Evolutionary conservation across 2,797 vertebrate species (phyloP).

Genomic region (Buphagus erythrorhynchus): DNA sequence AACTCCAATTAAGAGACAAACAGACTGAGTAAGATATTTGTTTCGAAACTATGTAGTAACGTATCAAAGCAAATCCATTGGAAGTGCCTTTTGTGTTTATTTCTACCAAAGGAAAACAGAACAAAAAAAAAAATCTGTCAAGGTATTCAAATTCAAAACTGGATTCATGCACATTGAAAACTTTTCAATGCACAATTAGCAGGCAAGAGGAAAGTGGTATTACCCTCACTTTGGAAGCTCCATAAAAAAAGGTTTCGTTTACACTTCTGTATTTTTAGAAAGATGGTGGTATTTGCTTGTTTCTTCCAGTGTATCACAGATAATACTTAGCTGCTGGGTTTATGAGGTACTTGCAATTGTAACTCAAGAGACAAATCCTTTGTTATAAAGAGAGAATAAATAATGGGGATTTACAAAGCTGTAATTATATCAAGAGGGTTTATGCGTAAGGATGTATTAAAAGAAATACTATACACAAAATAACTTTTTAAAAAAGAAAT

Average conservation of each 20-base stretch:
- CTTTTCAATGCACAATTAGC: background rate
- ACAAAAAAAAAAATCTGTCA: background rate
- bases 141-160: background rate
- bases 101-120: background rate
- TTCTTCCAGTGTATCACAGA: background rate
- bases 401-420: conserved; percentile 57
- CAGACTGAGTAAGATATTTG: background rate
- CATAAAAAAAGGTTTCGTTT: background rate
- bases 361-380: conserved; percentile 33
- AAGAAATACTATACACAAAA: background rate
- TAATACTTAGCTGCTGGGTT: background rate
- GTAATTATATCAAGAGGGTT: conserved; percentile 49
- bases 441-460: background rate
- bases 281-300: background rate
- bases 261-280: background rate
- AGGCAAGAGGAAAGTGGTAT: background rate
- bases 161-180: background rate
- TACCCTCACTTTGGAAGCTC: background rate
- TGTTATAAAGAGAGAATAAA: conserved; percentile 53
- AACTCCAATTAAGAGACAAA: background rate
- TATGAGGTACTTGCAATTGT: conserved; percentile 17
- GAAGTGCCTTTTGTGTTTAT: background rate
- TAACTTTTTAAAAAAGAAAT: background rate
- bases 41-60: background rate
- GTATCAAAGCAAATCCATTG: background rate